Evolutionary conservation across 2,113 vertebrate genomes (phyloP).

Genomic region (Megaptera novaeangliae): DNA sequence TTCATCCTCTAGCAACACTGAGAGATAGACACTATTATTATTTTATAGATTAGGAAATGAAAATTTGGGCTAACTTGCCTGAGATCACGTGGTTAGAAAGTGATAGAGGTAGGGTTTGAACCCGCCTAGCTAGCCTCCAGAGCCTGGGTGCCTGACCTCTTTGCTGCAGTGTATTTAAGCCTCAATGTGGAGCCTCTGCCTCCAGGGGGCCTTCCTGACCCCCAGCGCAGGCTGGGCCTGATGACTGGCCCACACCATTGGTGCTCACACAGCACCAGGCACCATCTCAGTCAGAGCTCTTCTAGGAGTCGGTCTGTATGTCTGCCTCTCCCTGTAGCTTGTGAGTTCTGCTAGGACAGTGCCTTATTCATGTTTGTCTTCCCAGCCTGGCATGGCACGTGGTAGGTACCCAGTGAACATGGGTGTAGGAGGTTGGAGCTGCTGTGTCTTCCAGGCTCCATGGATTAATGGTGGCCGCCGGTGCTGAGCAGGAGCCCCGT

Average conservation of each 20-base stretch:
- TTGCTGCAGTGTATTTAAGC: neutral
- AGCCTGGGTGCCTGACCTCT: neutral
- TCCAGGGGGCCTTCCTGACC: neutral
- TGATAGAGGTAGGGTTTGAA: neutral
- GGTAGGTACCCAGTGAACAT: neutral
- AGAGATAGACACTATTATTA: neutral
- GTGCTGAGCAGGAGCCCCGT: neutral
- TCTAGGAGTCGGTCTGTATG: neutral
- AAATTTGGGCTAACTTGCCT: neutral
- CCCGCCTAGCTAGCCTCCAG: neutral
- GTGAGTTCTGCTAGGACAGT: neutral
- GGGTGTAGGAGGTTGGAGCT: neutral
- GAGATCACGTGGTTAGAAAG: neutral
- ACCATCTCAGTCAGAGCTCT: neutral
- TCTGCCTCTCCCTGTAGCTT: neutral
- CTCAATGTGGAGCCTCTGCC: neutral
- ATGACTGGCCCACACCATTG: neutral
- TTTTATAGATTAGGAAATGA: neutral
- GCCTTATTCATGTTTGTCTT: neutral
- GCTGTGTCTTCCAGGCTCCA: neutral
- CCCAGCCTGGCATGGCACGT: neutral
- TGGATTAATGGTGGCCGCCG: neutral
- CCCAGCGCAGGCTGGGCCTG: neutral
- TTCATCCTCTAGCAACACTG: neutral
- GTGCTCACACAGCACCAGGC: neutral